Base-by-base conservation (phyloP, 2,797 vertebrate genomes). In the Lepidocolaptes lacrymiger region DNA sequence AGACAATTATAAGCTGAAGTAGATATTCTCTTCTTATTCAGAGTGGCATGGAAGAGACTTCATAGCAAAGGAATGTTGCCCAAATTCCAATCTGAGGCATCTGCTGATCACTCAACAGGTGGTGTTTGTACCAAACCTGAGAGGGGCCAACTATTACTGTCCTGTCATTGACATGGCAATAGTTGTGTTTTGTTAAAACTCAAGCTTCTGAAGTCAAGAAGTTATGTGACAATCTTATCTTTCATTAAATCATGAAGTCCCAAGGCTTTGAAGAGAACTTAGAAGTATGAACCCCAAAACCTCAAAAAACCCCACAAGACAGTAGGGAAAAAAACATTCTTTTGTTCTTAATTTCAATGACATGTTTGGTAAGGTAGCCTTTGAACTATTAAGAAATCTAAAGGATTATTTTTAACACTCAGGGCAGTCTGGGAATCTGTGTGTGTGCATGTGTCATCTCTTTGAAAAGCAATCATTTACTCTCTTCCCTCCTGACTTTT, bases 81-180 rank as follows among this genome's bases (percentile, higher is more conserved):
- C 66, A 92, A 51, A 89, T 66, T 83, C 12, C 43, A 26, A 23
- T 66, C 46, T 66, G 79, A 81, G 59, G 62, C 55, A 76, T 95
- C 82, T 91, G 66, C 83, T 92, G 44, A 48, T 89, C 81, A 39
- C 78, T 91, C 89, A 90, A 69, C 87, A 89, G 82, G 79, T 96
- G 62, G 48, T 79, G 59, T 88, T 92, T 76, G 36, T 71, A 92
- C 59, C 67, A 71, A 64, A 66, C 91, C 69, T 69, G 69, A 69
- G 62, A 48, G 32, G 30, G 63, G 39, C 19, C 52, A 84, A 34
- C 67, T 73, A 62, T 58, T 84, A 48, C 37, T 64, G 7, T 66
- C 32, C 32, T 43, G 14, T 86, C 1, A 0, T 68, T 73, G 91
- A 34, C 39, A 55, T 91, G 85, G 58, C 48, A 64, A 3, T n/a